A percentile compares a stretch with the other conserved stretches of the same genome.
Evolutionary conservation across 2,797 vertebrate species (phyloP).

Genomic region (Pseudopleuronectes americanus): DNA sequence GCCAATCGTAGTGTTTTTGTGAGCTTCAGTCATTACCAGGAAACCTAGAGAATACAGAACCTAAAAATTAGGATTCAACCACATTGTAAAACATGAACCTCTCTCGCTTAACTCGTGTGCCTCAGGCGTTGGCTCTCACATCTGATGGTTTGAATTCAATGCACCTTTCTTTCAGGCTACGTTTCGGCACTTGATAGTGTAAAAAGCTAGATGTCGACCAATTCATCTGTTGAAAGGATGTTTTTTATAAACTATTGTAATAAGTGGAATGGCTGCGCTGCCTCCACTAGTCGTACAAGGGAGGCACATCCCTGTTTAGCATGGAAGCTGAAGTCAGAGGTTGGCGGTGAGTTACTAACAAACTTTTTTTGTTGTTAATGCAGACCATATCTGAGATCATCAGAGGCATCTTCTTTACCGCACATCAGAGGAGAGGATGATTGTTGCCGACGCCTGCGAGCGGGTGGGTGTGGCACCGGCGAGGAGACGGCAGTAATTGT

Average conservation of each 20-base stretch:
- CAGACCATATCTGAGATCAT: not conserved
- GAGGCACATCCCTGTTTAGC: not conserved
- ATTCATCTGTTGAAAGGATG: not conserved
- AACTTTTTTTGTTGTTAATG: too few species aligned
- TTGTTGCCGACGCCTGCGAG: not conserved
- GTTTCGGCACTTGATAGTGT: too few species aligned
- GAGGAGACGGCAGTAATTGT: not conserved
- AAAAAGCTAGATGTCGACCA: not conserved
- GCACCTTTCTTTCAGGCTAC: slow-evolving; percentile 17
- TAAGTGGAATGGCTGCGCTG: not conserved
- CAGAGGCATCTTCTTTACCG: not conserved
- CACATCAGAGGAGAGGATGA: not conserved
- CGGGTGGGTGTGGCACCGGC: not conserved
- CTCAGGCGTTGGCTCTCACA: slow-evolving; percentile 23
- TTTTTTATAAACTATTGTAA: too few species aligned
- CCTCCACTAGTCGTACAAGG: not conserved
- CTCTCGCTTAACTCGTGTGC: slow-evolving; percentile 17
- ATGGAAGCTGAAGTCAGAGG: not conserved
- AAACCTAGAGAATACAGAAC: not conserved
- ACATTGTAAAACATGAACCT: not conserved
- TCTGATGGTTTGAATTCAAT: slow-evolving; percentile 32
- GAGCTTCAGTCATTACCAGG: not conserved
- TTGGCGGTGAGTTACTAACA: too few species aligned
- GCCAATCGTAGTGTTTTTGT: not conserved
- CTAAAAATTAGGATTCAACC: not conserved